Base-by-base conservation (phyloP, 1,140 invertebrate genomes). In the Metopolophium dirhodum region DNA sequence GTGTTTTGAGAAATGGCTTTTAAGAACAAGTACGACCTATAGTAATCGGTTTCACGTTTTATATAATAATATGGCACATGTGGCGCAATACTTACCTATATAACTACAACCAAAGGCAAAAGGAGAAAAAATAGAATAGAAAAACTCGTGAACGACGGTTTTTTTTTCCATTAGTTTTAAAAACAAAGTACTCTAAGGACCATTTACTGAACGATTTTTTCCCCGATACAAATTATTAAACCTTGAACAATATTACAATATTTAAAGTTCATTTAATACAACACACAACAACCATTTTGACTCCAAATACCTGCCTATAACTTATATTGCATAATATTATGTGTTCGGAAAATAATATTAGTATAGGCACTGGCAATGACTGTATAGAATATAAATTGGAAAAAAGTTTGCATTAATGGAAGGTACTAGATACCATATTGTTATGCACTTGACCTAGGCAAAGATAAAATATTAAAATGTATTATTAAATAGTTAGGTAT, bases 1-100 rank as follows among this genome's bases (percentile, higher is more conserved):
- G 35, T n/a, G 82, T 83, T 83, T 83, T 83, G 82, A 83, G 20
- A 83, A 83, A 83, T 83, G 35, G 35, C 82, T 83, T 83, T 83
- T 83, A 83, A 82, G n/a, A 82, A 82, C 77, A 82, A 83, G 82
- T 83, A 83, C 37, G 22, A 35, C 22, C 82, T 41, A 41, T 41
- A 83, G 82, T 83, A 83, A 83, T 83, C 82, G 82, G 82, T 83
- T 23, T 83, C 82, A 35, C 82, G 35, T 83, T 41, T 35, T 41
- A 83, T 41, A 41, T 41, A 83, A 83, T 83, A 41, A 41, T 83
- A 41, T 23, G 82, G 82, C 82, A 20, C 37, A 41, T 83, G 82
- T 83, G 37, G 35, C 20, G 20, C 35, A 83, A 83, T 83, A 83
- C 37, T 41, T 35, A 41, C 37, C 35, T 41, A 83, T 83, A 37